Percentiles rank a stretch among this genome's conserved stretches.
These are phyloP conservation scores for Nettapus auritus DNA, from an alignment of 2,113 vertebrate genomes.

Conservation along the genomic window DNA sequence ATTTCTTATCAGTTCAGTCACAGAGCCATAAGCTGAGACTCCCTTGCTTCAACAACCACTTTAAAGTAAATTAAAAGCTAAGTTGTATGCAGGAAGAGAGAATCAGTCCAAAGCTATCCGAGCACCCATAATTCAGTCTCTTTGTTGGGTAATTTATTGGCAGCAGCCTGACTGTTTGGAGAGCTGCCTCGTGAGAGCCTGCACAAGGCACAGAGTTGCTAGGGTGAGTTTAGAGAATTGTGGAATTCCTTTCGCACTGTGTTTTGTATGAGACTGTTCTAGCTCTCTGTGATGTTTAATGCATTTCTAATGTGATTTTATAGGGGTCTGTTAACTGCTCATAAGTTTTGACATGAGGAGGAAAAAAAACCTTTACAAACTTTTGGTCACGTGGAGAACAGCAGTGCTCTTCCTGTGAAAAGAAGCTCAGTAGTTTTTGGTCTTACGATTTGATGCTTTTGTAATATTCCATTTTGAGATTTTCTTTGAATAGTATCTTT, in stretches of 20 bases:
- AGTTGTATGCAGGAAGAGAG: constrained; percentile 37
- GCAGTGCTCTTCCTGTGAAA: background rate
- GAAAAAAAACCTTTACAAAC: background rate
- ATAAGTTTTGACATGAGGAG: background rate
- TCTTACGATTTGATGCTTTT: background rate
- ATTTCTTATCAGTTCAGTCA: constrained; percentile 53
- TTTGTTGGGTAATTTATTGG: constrained; percentile 64
- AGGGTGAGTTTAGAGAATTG: constrained; percentile 16
- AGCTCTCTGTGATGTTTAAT: constrained; percentile 15
- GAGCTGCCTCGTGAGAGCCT: constrained; percentile 21
- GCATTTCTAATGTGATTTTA: constrained; percentile 52
- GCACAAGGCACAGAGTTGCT: constrained; percentile 32
- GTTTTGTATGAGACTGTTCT: constrained; percentile 16
- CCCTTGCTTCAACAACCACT: constrained; percentile 45
- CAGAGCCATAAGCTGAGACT: constrained; percentile 24
- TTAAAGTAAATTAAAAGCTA: constrained; percentile 67
- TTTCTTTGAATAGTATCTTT: background rate
- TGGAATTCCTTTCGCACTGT: background rate
- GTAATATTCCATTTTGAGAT: background rate
- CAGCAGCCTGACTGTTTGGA: constrained; percentile 52
- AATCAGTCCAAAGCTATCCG: constrained; percentile 44
- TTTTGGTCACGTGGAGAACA: background rate
- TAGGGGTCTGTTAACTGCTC: background rate
- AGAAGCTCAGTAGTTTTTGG: background rate
- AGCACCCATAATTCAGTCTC: constrained; percentile 58